These are phyloP conservation scores for Aspidiotus rigidus DNA, from an alignment of 2,888 invertebrate genomes.

Conservation along the genomic window DNA sequence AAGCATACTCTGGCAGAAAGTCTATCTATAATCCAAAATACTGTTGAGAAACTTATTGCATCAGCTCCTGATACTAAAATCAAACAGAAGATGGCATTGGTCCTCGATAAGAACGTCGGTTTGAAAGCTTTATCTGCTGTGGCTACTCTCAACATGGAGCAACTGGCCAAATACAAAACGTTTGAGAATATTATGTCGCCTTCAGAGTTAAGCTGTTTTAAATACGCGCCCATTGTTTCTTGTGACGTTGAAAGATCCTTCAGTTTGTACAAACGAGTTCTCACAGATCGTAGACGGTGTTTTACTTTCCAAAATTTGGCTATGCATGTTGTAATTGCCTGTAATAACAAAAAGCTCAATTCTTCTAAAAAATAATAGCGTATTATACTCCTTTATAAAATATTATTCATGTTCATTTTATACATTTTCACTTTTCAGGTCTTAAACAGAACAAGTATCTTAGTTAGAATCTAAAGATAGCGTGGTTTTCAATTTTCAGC, in stretches of 20 bases:
- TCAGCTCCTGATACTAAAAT: not conserved
- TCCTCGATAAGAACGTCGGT: not conserved
- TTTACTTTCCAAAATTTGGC: not conserved
- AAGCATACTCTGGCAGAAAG: not conserved
- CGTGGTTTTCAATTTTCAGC: too few species aligned
- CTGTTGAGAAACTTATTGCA: not conserved
- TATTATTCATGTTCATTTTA: too few species aligned
- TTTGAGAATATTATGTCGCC: not conserved
- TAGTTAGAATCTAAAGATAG: too few species aligned
- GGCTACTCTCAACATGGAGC: not conserved
- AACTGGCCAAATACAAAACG: not conserved
- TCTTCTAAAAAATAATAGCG: too few species aligned
- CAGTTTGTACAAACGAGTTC: not conserved
- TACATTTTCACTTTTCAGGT: too few species aligned
- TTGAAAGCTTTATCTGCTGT: not conserved
- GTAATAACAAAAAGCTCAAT: too few species aligned
- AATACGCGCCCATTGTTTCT: not conserved
- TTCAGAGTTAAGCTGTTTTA: not conserved
- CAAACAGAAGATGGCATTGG: not conserved
- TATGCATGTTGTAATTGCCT: not conserved
- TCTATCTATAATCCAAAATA: not conserved
- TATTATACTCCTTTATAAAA: too few species aligned
- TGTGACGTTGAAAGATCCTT: not conserved
- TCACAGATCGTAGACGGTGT: not conserved
- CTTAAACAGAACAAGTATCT: too few species aligned